Percentiles rank a stretch among this genome's conserved stretches.
These are phyloP conservation scores for Tanaodytes sp. DNA, from an alignment of 2,888 invertebrate species.

Conservation along the genomic window DNA sequence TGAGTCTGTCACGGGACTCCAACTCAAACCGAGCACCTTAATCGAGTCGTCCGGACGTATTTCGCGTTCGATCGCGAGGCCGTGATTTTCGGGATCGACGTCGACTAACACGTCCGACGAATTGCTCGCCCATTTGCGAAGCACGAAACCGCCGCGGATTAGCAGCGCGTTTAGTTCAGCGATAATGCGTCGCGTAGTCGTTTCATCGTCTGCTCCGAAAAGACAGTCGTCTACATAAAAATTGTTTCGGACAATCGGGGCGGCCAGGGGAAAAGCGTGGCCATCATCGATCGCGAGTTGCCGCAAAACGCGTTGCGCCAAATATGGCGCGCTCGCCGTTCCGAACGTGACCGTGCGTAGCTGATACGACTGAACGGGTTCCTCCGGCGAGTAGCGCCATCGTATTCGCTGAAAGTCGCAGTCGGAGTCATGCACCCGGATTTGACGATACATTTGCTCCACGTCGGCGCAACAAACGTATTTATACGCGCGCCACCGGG, in stretches of 20 bases:
- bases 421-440: conserved; percentile 14
- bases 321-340: background rate
- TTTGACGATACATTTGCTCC: conserved; percentile 25
- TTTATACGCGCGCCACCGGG: background rate
- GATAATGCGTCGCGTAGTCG: background rate
- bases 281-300: conserved; percentile 2
- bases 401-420: conserved; percentile 13
- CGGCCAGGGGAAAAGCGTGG: background rate
- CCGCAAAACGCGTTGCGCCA: conserved; percentile 1
- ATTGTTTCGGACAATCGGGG: background rate
- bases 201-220: conserved; percentile 1
- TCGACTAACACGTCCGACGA: background rate
- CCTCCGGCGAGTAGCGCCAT: background rate
- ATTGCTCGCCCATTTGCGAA: conserved; percentile 14
- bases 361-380: background rate
- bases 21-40: background rate
- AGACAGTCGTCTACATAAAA: conserved; percentile 6
- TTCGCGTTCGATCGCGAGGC: conserved; percentile 1
- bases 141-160: background rate
- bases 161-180: background rate
- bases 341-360: conserved; percentile 11
- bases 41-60: background rate
- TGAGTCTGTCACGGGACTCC: background rate
- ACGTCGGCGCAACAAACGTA: conserved; percentile 2
- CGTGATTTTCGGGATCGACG: background rate